Evolutionary conservation across 2,888 invertebrate species (phyloP).

Genomic region (Drosophila melanosoma): DNA sequence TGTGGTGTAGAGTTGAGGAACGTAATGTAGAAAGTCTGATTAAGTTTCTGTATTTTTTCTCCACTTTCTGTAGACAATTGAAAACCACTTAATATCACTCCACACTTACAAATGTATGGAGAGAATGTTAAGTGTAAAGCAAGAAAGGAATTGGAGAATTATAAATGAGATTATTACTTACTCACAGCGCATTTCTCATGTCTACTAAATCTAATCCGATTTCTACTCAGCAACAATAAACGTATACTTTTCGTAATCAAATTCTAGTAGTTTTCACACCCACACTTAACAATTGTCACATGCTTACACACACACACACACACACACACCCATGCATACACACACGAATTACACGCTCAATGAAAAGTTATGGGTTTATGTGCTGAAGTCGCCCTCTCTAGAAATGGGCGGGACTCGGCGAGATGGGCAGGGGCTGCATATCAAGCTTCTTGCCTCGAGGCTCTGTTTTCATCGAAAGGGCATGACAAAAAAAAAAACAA

Average conservation of each 20-base stretch:
- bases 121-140: not conserved
- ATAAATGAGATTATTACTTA: not conserved
- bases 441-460: slow-evolving; percentile 30
- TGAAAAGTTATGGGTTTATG: slow-evolving; percentile 65
- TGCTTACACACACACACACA: slow-evolving; percentile 21
- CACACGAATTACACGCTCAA: slow-evolving; percentile 48
- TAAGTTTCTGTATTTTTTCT: not conserved
- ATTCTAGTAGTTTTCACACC: slow-evolving; percentile 61
- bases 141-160: not conserved
- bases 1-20: not conserved
- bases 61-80: not conserved
- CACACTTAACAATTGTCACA: slow-evolving; percentile 58
- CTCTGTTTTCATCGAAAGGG: slow-evolving; percentile 27
- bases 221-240: slow-evolving; percentile 19
- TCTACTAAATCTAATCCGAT: not conserved
- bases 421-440: not conserved
- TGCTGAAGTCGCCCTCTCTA: slow-evolving; percentile 1
- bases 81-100: not conserved
- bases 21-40: not conserved
- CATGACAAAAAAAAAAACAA: slow-evolving; percentile 27
- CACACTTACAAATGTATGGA: not conserved
- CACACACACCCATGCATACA: slow-evolving; percentile 22
- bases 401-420: not conserved
- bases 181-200: slow-evolving; percentile 13
- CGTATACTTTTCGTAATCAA: slow-evolving; percentile 48